Base-by-base conservation (phyloP, 2,797 vertebrate species). In the Sardinella longiceps region DNA sequence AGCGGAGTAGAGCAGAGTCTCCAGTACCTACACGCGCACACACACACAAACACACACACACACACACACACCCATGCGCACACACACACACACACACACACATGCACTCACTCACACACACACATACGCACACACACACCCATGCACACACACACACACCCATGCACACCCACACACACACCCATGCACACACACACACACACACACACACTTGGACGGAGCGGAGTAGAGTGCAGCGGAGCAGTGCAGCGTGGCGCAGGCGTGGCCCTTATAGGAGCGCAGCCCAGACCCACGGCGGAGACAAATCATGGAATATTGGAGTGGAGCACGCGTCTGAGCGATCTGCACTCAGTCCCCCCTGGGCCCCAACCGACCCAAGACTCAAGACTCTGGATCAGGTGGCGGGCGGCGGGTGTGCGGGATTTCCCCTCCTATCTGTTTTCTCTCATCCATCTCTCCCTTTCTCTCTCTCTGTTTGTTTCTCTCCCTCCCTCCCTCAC, bases 221-320 rank as follows among this genome's bases (percentile, higher is more conserved):
- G n/a, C n/a, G n/a, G n/a, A n/a, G n/a, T n/a, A n/a, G n/a, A n/a
- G n/a, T n/a, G n/a, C n/a, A n/a, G n/a, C n/a, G n/a, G n/a, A 5
- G 4, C 66, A 33, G 63, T 10, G 25, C 30, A 70, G 33, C 37
- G 28, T 33, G 33, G 33, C 6, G 33, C 70, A 77, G 70, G 70
- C 70, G 20, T 43, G 70, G 70, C 33, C 0, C 33, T 18, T 43
- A n/a, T n/a, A 6, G 70, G 18, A 43, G 4, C 33, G 18, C 3
- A 18, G 66, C 15, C 14, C 5, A 23, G 14, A 43, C 70, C 39
- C 33, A 77, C 18, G 37, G 37, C 70, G 5, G 5, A 70, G 28
- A 70, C 30, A 77, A 37, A 77, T 43, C 15, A 77, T 39, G 37
- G 70, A 77, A 77, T 39, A 43, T 77, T 77, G 70, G 37, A 33